These are phyloP conservation scores for Elmis aenea DNA, from an alignment of 2,888 invertebrate species.

Conservation along the genomic window DNA sequence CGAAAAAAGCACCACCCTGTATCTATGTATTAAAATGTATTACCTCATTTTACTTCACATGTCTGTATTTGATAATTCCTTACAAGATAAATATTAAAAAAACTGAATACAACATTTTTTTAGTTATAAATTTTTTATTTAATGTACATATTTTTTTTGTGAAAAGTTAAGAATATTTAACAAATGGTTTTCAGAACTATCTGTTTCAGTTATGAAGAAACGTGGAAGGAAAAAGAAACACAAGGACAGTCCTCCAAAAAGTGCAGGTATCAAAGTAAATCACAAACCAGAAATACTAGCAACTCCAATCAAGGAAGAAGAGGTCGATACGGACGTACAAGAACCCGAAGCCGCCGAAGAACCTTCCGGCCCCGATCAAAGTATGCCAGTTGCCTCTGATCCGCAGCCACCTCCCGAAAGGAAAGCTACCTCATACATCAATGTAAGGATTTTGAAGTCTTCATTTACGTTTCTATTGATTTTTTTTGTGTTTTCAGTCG, in stretches of 20 bases:
- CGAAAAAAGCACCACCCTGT: too few relatives aligned
- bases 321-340: conserved; percentile 40
- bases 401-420: conserved; percentile 50
- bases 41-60: too few relatives aligned
- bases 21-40: too few relatives aligned
- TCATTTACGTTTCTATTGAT: conserved; percentile 20
- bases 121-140: too few relatives aligned
- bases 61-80: too few relatives aligned
- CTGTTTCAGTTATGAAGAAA: conserved; percentile 41
- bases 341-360: conserved; percentile 54
- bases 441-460: conserved; percentile 46
- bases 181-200: conserved; percentile 1
- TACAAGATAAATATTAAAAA: too few relatives aligned
- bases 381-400: conserved; percentile 45
- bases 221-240: conserved; percentile 43
- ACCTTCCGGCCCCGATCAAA: conserved; percentile 54
- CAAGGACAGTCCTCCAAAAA: conserved; percentile 36
- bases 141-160: too few relatives aligned
- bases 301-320: conserved; percentile 16
- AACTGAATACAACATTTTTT: too few relatives aligned
- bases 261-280: conserved; percentile 28
- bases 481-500: conserved; percentile 32
- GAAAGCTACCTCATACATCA: conserved; percentile 59
- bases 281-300: conserved; percentile 12
- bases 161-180: too few relatives aligned